Evolutionary conservation across 2,113 vertebrate genomes (phyloP).

Genomic region (Hiodon tergisus): DNA sequence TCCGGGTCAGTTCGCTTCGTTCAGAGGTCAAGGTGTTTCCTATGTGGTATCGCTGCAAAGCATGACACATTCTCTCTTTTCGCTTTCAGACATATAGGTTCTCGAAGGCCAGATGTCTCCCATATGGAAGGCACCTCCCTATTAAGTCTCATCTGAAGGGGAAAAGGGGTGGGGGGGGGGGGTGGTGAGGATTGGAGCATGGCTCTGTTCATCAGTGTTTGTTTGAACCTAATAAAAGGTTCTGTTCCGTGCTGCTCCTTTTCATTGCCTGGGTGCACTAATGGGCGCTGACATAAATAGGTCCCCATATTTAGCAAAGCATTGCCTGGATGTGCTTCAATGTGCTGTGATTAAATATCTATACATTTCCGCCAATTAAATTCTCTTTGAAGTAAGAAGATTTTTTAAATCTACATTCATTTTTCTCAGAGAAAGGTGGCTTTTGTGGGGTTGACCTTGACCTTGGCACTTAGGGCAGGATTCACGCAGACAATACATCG

Average conservation of each 20-base stretch:
- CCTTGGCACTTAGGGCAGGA: no score
- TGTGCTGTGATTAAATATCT: constrained; percentile 48
- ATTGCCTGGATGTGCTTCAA: constrained; percentile 58
- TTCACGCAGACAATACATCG: neutral
- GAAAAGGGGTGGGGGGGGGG: neutral
- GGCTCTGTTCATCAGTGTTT: constrained; percentile 9
- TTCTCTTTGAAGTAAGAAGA: constrained; percentile 24
- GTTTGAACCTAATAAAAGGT: constrained; percentile 10
- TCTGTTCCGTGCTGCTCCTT: constrained; percentile 36
- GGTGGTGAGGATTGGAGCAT: no score
- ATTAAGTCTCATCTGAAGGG: neutral
- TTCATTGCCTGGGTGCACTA: constrained; percentile 51
- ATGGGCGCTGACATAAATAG: constrained; percentile 67
- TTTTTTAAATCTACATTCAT: constrained; percentile 8
- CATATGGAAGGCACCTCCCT: neutral
- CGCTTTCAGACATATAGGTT: neutral
- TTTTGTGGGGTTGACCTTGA: no score
- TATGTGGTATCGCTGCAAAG: neutral
- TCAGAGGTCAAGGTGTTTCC: no score
- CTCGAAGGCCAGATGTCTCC: neutral
- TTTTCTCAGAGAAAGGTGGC: neutral
- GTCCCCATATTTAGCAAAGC: constrained; percentile 63
- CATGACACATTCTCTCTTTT: neutral
- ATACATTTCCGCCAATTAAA: constrained; percentile 31
- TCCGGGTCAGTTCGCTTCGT: no score